phyloP scores from a whole-genome alignment of 2,113 vertebrate species.

The human (Homo sapiens) region GRCh38 chr5:163001-163500 shows the following conservation, averaged over 20 bases:
- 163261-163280: slow-evolving; percentile 70
- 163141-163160: slow-evolving; percentile 72
- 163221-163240: slow-evolving; percentile 86
- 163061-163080: background rate
- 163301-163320: slow-evolving; percentile 92
- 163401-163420: slow-evolving; percentile 87
- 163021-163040: background rate
- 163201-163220: slow-evolving; percentile 74
- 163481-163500: slow-evolving; percentile 87
- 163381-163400: slow-evolving; percentile 86
- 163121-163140: slow-evolving; percentile 11
- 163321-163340: slow-evolving; percentile 82
- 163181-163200: slow-evolving; percentile 73
- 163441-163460: slow-evolving; percentile 75
- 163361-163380: slow-evolving; percentile 84
- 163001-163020: background rate
- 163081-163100: background rate
- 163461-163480: slow-evolving; percentile 81
- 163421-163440: slow-evolving; percentile 48
- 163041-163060: background rate
- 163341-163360: background rate
- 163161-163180: slow-evolving; percentile 63
- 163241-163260: slow-evolving; percentile 86
- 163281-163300: slow-evolving; percentile 86
- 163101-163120: background rate